A percentile compares a stretch with the other conserved stretches of the same genome.
phyloP scores from a whole-genome alignment of 2,888 invertebrate genomes.

The Idaea aversata region DNA sequence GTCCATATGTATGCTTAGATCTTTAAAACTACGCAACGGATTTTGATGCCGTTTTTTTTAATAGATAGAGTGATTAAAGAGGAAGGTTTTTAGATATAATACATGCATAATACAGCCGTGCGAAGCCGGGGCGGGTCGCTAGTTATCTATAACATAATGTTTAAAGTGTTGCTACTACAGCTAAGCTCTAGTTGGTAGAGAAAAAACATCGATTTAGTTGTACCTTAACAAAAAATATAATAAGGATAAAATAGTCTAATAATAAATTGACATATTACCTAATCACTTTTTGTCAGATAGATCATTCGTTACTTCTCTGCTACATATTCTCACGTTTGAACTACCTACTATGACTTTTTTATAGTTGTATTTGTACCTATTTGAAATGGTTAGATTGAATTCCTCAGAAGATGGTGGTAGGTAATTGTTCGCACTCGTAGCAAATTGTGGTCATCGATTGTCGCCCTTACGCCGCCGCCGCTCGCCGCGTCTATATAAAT shows the following conservation, averaged over 20 bases:
- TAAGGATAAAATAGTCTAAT: background rate
- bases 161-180: background rate
- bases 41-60: too few species aligned
- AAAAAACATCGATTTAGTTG: background rate
- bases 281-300: slow-evolving; percentile 10
- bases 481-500: slow-evolving; percentile 28
- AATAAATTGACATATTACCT: slow-evolving; percentile 9
- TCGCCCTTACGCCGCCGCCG: slow-evolving; percentile 17
- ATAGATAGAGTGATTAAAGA: too few species aligned
- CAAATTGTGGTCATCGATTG: slow-evolving; percentile 28
- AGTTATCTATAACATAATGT: too few species aligned
- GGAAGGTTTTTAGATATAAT: too few species aligned
- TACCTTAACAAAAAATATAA: background rate
- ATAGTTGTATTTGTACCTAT: background rate
- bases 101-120: too few species aligned
- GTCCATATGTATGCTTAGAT: too few species aligned
- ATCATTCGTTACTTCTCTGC: slow-evolving; percentile 9
- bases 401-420: slow-evolving; percentile 4
- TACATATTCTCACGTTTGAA: background rate
- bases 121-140: too few species aligned
- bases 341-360: background rate
- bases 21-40: too few species aligned
- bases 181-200: background rate
- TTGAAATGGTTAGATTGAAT: background rate
- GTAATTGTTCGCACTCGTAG: slow-evolving; percentile 30